Evolutionary conservation across 2,113 vertebrate genomes (phyloP).

Genomic region (Promerops cafer): DNA sequence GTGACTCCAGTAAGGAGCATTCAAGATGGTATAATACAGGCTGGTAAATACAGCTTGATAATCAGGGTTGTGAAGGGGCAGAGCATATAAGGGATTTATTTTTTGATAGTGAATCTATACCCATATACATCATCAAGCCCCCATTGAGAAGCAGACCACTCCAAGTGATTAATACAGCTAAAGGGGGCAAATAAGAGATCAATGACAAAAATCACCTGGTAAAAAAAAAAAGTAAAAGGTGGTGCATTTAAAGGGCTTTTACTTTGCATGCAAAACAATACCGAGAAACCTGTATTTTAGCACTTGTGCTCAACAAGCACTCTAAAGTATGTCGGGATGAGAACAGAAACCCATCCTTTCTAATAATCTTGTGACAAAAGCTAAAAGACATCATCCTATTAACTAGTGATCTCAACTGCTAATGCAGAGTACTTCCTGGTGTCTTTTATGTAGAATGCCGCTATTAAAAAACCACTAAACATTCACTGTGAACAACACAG

Average conservation of each 20-base stretch:
- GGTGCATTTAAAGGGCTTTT: constrained; percentile 87
- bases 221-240: constrained; percentile 86
- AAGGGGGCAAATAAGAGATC: constrained; percentile 84
- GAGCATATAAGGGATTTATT: constrained; percentile 36
- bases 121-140: constrained; percentile 69
- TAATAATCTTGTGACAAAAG: constrained; percentile 99
- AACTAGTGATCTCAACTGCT: constrained; percentile 98
- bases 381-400: constrained; percentile 99
- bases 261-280: constrained; percentile 87
- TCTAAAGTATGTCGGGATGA: constrained; percentile 80
- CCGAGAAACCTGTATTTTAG: constrained; percentile 84
- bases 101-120: constrained; percentile 63
- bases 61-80: constrained; percentile 38
- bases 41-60: constrained; percentile 6
- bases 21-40: constrained; percentile 3
- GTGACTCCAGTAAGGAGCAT: not conserved
- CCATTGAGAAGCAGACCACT: constrained; percentile 79
- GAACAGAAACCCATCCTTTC: constrained; percentile 90
- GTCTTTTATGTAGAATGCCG: constrained; percentile 87
- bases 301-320: constrained; percentile 90
- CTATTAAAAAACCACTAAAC: constrained; percentile 92
- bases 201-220: constrained; percentile 91
- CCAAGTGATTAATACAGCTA: constrained; percentile 90
- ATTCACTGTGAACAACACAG: constrained; percentile 85
- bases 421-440: constrained; percentile 93